A percentile compares a stretch with the other conserved stretches of the same genome.
phyloP scores from a whole-genome alignment of 2,888 invertebrate genomes.

The Omphaloscelis lunosa region DNA sequence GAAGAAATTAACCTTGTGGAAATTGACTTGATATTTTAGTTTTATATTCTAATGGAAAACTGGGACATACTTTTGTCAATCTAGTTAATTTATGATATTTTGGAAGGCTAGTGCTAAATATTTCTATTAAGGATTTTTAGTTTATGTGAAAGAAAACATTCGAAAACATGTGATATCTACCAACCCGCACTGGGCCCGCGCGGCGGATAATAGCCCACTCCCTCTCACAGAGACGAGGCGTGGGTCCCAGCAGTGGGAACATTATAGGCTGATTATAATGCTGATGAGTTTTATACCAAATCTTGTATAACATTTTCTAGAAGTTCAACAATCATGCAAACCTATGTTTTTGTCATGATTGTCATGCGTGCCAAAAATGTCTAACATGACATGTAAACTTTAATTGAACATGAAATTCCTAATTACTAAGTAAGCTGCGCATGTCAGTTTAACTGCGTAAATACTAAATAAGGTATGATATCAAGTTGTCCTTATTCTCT shows the following conservation, averaged over 20 bases:
- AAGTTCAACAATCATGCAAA: no score
- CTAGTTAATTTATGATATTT: not conserved
- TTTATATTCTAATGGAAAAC: not conserved
- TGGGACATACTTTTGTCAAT: not conserved
- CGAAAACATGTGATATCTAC: no score
- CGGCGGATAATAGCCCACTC: no score
- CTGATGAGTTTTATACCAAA: no score
- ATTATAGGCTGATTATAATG: no score
- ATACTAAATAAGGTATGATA: slow-evolving; percentile 22
- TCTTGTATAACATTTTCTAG: no score
- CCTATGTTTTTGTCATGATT: not conserved
- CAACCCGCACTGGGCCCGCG: no score
- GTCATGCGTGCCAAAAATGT: not conserved
- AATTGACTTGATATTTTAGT: slow-evolving; percentile 54
- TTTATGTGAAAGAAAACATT: no score
- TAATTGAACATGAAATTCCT: slow-evolving; percentile 2
- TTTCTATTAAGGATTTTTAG: not conserved
- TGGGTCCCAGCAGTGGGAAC: no score
- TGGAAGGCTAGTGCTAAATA: not conserved
- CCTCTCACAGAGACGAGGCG: no score
- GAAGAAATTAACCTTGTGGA: slow-evolving; percentile 61
- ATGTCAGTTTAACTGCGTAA: not conserved
- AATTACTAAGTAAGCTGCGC: slow-evolving; percentile 30
- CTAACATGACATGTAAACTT: not conserved
- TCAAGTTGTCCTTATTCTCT: not conserved